Evolutionary conservation across 1,140 invertebrate species (phyloP), one percentile per base, ranked within the genome.

Genomic region (Mizuhopecten yessoensis): DNA sequence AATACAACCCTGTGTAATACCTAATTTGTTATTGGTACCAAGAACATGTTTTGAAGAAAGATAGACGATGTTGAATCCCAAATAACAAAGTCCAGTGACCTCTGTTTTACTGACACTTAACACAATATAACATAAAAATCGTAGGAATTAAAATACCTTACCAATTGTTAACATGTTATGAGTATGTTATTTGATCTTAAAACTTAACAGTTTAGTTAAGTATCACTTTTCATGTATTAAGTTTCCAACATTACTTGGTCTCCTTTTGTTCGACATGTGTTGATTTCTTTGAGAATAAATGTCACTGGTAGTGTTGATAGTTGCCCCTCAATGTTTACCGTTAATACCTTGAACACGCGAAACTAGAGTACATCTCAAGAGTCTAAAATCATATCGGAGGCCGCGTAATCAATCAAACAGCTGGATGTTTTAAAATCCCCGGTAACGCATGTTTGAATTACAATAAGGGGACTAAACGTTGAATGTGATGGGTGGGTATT

Each of bases 201-300:
- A 75, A 29, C n/a, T 7, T 29, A 29, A 29, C 5, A 75, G 29
- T 9, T 75, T 23, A 9, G n/a, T 13, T 75, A 29, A n/a, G 57
- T 75, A 11, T 75, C 57, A 75, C 57, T 5, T 75, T 75, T 29
- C 57, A 75, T 75, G 36, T 39, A 39, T 39, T 75, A 13, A 29
- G 29, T 29, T 75, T 75, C 57, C n/a, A 75, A 75, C 57, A 29
- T 75, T 29, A 75, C 17, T 75, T 75, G 57, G 23, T 17, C 57
- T n/a, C 57, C 57, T 75, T 75, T 75, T 11, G 0, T n/a, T 17
- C 20, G 23, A 75, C 57, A 75, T 23, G n/a, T 75, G 57, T 75
- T 75, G 57, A 29, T 75, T 75, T 75, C 57, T 29, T 29, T 75
- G 57, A 75, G 57, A 75, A 75, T 75, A 75, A 75, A 75, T 75